phyloP scores from a whole-genome alignment of 2,797 vertebrate genomes.

The Sebastes vulpes region DNA sequence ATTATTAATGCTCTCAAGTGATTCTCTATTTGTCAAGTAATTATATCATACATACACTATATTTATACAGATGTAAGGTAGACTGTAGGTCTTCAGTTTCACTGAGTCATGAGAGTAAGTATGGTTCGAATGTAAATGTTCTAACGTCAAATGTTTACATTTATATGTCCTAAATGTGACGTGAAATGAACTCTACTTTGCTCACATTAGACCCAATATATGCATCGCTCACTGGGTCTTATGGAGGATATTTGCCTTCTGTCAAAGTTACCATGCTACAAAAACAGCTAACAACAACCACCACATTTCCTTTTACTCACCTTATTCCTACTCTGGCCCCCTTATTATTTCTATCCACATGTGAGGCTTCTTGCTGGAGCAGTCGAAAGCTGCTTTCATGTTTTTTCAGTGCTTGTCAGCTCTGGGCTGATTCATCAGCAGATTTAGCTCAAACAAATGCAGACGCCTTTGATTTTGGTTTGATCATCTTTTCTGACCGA shows the following conservation, averaged over 20 bases:
- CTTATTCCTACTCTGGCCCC: neutral
- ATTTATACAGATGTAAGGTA: neutral
- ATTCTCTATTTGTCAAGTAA: neutral
- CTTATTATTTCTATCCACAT: neutral
- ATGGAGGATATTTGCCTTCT: neutral
- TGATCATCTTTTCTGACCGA: neutral
- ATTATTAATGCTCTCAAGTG: slow-evolving; percentile 43
- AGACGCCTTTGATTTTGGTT: slow-evolving; percentile 14
- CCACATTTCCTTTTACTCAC: neutral
- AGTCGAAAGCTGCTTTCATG: neutral
- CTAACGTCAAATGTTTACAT: slow-evolving; percentile 5
- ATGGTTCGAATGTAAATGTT: neutral
- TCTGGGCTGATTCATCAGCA: neutral
- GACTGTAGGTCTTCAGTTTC: neutral
- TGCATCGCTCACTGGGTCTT: neutral
- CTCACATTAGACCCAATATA: neutral
- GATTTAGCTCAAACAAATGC: neutral
- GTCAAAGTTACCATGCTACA: neutral
- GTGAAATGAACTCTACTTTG: neutral
- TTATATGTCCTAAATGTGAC: neutral
- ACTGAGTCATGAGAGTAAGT: neutral
- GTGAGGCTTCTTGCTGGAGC: neutral
- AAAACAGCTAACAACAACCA: neutral
- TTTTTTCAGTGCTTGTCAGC: neutral
- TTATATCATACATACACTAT: neutral